Evolutionary conservation across 2,888 invertebrate species (phyloP), one percentile per base, ranked within the genome.

Genomic region (Drosophila dives): DNA sequence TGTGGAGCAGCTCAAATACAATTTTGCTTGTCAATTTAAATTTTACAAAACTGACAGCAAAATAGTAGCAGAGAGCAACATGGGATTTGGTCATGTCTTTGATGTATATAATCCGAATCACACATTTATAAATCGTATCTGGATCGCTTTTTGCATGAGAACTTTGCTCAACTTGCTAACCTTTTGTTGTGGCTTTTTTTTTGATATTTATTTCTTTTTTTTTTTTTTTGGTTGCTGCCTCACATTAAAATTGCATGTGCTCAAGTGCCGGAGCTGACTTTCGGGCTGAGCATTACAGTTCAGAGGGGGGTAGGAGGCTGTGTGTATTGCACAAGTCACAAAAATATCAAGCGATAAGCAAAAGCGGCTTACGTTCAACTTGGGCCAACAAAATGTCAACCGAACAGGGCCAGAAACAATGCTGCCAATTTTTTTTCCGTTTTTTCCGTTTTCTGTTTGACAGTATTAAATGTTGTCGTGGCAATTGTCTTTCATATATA

Each of bases 261-360:
- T 64, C 80, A 69, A 69, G 64, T 68, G 65, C 63, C 63, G 78
- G 32, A 54, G 48, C 63, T 26, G 45, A 68, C 60, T 72, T 64
- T 23, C 51, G 38, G 29, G 29, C 0, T 15, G 40, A 8, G 12
- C 45, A 63, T 45, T 45, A 3, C 20, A 3, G 20, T 3, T 1
- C 8, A 29, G 38, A 3, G 15, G 36, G 7, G 40, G 36, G 23
- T 3, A 5, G 4, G 29, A 3, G 17, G 3, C 34, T 26, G 26
- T 49, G 49, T 69, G 38, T 72, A 42, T 63, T 75, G 72, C 61
- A 77, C 63, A 81, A 81, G 81, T 84, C 74, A 81, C 67, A 78
- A 82, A 81, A 79, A 85, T 79, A 71, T 73, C 80, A 85, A 75
- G 71, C 86, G 81, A 82, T 82, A 82, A 85, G 83, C 75, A 82